Percentiles rank a stretch among this genome's conserved stretches.
phyloP scores from a whole-genome alignment of 2,888 invertebrate genomes.

The Gryllus longicercus region DNA sequence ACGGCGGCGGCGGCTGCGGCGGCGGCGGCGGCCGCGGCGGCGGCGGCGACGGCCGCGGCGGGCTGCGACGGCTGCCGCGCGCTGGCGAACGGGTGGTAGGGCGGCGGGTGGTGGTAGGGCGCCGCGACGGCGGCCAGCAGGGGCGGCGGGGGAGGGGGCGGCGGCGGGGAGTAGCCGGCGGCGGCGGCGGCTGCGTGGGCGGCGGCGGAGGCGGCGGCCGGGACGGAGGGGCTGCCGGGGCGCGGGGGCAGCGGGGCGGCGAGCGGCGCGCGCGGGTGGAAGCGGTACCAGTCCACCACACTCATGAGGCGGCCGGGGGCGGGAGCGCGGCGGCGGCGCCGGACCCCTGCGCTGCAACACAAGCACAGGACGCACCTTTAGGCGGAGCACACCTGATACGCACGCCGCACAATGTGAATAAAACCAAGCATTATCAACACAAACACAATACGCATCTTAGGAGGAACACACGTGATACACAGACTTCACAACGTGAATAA shows the following conservation, averaged over 20 bases:
- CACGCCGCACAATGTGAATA: too few relatives aligned
- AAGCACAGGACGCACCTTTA: background rate
- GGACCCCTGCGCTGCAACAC: slow-evolving; percentile 20
- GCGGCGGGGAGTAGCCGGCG: background rate
- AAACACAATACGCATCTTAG: background rate
- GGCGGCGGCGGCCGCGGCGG: slow-evolving; percentile 56
- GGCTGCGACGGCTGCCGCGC: slow-evolving; percentile 28
- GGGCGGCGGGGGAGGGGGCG: background rate
- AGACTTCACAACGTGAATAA: too few relatives aligned
- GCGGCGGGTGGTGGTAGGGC: background rate
- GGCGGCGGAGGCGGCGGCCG: slow-evolving; percentile 48
- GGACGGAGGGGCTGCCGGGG: background rate
- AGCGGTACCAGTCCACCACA: slow-evolving; percentile 61
- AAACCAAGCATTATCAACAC: background rate
- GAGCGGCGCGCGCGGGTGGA: slow-evolving; percentile 48
- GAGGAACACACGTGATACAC: too few relatives aligned
- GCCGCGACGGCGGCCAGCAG: background rate
- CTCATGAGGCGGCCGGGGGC: slow-evolving; percentile 56
- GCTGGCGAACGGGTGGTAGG: background rate
- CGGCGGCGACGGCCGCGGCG: slow-evolving; percentile 60
- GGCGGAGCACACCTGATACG: too few relatives aligned
- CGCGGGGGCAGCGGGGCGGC: slow-evolving; percentile 29
- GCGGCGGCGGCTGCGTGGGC: slow-evolving; percentile 41
- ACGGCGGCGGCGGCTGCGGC: slow-evolving; percentile 48
- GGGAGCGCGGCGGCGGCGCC: slow-evolving; percentile 19